A percentile compares a stretch with the other conserved stretches of the same genome.
These are phyloP conservation scores for Pachyrhynchus sulphureomaculatus DNA, from an alignment of 1,140 invertebrate genomes.

Conservation along the genomic window DNA sequence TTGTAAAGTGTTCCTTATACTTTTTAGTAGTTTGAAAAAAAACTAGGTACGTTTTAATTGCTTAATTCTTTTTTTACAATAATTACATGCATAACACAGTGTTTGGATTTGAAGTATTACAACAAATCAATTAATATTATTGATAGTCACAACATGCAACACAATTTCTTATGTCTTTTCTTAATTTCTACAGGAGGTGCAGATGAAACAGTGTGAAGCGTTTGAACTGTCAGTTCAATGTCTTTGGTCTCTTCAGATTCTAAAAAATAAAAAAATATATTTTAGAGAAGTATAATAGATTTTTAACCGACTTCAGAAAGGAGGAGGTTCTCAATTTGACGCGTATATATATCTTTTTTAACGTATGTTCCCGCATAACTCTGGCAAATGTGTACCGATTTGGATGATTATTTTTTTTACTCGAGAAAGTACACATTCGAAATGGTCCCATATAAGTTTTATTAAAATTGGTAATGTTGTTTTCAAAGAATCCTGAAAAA, in stretches of 20 bases:
- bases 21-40: background rate
- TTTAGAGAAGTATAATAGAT: background rate
- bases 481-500: no score
- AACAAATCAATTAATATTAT: conserved; percentile 2
- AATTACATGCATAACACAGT: conserved; percentile 1
- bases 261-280: conserved; percentile 38
- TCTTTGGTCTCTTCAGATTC: conserved; percentile 74
- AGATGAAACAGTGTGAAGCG: conserved; percentile 58
- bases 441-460: no score
- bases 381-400: no score
- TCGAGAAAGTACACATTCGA: no score
- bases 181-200: conserved; percentile 42
- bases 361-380: no score
- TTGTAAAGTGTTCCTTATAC: background rate
- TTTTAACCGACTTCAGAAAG: no score
- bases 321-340: no score
- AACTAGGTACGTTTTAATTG: background rate
- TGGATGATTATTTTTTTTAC: no score
- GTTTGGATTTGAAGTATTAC: background rate
- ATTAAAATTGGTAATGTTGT: no score
- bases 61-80: conserved; percentile 16
- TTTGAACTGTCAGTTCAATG: conserved; percentile 82
- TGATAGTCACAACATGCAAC: conserved; percentile 50
- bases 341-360: background rate
- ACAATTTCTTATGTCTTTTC: conserved; percentile 47